These are phyloP conservation scores for Thysanoteuthis rhombus DNA, from an alignment of 2,888 invertebrate genomes.

Conservation along the genomic window DNA sequence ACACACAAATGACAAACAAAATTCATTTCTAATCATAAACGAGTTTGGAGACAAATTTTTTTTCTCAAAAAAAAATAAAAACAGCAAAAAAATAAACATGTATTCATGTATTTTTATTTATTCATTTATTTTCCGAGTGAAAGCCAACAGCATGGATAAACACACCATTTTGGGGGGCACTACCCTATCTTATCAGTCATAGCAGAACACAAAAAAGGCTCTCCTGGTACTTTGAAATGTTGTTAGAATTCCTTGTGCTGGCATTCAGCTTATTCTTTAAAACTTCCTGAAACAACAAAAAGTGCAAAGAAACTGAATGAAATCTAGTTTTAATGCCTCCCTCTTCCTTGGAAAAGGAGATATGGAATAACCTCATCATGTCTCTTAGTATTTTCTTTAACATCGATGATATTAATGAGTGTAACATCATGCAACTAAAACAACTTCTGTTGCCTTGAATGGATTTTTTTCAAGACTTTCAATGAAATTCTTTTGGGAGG, in stretches of 20 bases:
- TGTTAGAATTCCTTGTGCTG: not conserved
- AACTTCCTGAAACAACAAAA: not conserved
- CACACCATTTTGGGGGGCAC: not conserved
- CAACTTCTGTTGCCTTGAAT: not conserved
- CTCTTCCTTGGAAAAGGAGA: not conserved
- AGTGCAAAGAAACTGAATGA: not conserved
- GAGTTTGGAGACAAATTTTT: not conserved
- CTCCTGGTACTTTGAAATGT: not conserved
- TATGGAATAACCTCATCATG: not conserved
- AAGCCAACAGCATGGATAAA: not conserved
- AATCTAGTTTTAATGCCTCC: not conserved
- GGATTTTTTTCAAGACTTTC: not conserved
- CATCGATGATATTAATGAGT: not conserved
- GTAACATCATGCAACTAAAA: not conserved
- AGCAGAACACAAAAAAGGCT: not conserved
- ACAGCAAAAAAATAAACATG: too few species aligned
- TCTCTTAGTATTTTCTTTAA: not conserved
- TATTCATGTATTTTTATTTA: not conserved
- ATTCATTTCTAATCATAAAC: not conserved
- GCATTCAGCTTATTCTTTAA: not conserved
- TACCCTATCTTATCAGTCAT: not conserved
- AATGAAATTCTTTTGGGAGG: not conserved
- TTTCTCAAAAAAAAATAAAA: not conserved
- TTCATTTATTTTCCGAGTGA: not conserved
- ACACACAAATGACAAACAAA: not conserved